Percentiles rank a stretch among this genome's conserved stretches.
Conservation (phyloP, 2,113 vertebrate genomes). For the Butastur rufipennis region DNA sequence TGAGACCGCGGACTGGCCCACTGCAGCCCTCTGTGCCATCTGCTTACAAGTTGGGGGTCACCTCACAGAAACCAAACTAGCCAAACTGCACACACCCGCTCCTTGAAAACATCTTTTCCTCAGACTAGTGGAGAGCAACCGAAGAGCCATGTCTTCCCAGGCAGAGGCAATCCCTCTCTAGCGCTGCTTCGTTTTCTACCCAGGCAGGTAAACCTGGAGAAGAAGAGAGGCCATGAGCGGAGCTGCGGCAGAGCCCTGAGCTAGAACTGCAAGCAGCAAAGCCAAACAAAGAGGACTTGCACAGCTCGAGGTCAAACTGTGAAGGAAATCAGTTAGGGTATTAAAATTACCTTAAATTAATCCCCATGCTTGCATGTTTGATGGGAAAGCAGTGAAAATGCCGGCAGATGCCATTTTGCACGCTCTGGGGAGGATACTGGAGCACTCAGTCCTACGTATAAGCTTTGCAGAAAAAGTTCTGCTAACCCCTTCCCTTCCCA, state of each 20-base stretch:
- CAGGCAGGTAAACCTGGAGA: neutral
- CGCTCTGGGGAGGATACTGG: neutral
- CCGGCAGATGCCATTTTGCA: neutral
- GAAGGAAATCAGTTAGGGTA: neutral
- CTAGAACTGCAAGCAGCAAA: neutral
- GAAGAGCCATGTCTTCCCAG: neutral
- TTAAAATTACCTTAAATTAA: neutral
- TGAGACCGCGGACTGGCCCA: neutral
- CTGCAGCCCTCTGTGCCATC: neutral
- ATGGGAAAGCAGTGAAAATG: neutral
- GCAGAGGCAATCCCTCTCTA: neutral
- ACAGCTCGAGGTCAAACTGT: neutral
- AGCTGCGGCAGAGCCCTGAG: neutral
- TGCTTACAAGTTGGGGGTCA: neutral
- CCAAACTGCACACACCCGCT: neutral
- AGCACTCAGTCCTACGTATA: neutral
- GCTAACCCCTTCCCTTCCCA: neutral
- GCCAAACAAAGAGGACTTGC: neutral
- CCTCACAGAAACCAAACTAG: rapidly evolving
- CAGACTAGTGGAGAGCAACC: rapidly evolving
- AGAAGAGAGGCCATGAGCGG: neutral
- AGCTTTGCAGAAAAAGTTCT: neutral
- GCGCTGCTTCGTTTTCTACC: neutral
- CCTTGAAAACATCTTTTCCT: neutral
- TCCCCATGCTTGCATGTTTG: neutral